Evolutionary conservation across 2,113 vertebrate species (phyloP).

Genomic region (Scophthalmus maximus): DNA sequence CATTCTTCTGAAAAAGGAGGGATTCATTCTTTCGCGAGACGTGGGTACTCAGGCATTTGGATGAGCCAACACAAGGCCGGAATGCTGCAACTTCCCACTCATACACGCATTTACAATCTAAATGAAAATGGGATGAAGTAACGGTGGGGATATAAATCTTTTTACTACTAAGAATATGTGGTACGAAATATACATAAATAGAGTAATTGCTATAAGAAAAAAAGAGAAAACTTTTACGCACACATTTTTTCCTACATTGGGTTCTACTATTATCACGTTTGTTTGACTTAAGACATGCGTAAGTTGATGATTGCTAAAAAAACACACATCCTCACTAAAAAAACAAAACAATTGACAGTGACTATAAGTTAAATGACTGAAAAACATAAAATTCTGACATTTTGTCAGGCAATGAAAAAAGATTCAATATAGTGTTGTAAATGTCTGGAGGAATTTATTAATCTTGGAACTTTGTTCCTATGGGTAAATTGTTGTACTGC

Average conservation of each 20-base stretch:
- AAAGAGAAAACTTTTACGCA: not conserved
- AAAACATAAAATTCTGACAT: too few relatives aligned
- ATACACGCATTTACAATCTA: not conserved
- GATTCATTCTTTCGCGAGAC: slow-evolving; percentile 28
- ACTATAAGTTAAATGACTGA: too few relatives aligned
- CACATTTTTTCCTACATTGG: not conserved
- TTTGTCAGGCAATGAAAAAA: not conserved
- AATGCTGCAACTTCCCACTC: slow-evolving; percentile 18
- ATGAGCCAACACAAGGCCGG: slow-evolving; percentile 53
- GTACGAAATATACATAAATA: not conserved
- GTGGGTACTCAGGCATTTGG: slow-evolving; percentile 44
- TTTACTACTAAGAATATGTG: not conserved
- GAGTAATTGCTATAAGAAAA: not conserved
- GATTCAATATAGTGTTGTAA: not conserved
- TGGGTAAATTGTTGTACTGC: not conserved
- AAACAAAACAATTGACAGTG: too few relatives aligned
- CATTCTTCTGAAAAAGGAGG: slow-evolving; percentile 38
- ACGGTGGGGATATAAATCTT: too few relatives aligned
- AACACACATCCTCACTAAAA: not conserved
- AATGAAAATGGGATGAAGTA: slow-evolving; percentile 25
- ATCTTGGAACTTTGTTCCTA: not conserved
- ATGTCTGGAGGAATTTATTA: not conserved
- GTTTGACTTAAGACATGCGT: too few relatives aligned
- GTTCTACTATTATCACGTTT: too few relatives aligned
- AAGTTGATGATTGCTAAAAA: not conserved